Evolutionary conservation across 1,140 invertebrate species (phyloP).

Genomic region (Orius laevigatus): DNA sequence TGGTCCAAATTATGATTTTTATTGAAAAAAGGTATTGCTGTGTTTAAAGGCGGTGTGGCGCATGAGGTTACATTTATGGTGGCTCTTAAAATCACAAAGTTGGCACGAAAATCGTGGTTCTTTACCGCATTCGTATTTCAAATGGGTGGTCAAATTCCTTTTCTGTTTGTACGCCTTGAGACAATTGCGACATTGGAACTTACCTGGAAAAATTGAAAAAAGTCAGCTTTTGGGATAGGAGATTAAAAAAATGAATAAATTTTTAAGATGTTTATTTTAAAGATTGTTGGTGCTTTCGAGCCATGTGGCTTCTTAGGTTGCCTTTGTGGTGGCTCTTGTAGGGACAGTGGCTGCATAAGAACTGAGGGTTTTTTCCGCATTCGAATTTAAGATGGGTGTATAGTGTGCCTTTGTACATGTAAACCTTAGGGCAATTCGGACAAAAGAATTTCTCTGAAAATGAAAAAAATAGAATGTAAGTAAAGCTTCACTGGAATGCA

Average conservation of each 20-base stretch:
- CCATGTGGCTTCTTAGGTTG: constrained; percentile 25
- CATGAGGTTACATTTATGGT: constrained; percentile 36
- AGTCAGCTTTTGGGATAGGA: too few relatives aligned
- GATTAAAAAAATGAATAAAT: too few relatives aligned
- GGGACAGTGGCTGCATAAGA: constrained; percentile 35
- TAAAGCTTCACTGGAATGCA: too few relatives aligned
- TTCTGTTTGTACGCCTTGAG: constrained; percentile 14
- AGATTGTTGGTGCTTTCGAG: background rate
- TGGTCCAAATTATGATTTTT: too few relatives aligned
- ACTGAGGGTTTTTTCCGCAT: constrained; percentile 37
- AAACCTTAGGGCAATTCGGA: background rate
- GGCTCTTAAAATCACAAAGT: constrained; percentile 56
- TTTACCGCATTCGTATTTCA: constrained; percentile 37
- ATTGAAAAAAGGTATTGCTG: background rate
- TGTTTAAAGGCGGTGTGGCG: constrained; percentile 13
- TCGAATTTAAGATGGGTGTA: constrained; percentile 33
- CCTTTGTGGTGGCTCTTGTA: constrained; percentile 26
- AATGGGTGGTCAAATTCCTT: constrained; percentile 12
- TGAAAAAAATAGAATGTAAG: too few relatives aligned
- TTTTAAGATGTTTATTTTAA: too few relatives aligned
- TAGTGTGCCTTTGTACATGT: constrained; percentile 16
- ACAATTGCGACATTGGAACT: constrained; percentile 5
- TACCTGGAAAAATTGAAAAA: too few relatives aligned
- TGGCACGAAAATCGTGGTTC: constrained; percentile 62
- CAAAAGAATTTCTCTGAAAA: background rate